Percentiles rank a stretch among this genome's conserved stretches.
These are phyloP conservation scores for Paramormyrops kingsleyae DNA, from an alignment of 2,113 vertebrate genomes.

Conservation along the genomic window DNA sequence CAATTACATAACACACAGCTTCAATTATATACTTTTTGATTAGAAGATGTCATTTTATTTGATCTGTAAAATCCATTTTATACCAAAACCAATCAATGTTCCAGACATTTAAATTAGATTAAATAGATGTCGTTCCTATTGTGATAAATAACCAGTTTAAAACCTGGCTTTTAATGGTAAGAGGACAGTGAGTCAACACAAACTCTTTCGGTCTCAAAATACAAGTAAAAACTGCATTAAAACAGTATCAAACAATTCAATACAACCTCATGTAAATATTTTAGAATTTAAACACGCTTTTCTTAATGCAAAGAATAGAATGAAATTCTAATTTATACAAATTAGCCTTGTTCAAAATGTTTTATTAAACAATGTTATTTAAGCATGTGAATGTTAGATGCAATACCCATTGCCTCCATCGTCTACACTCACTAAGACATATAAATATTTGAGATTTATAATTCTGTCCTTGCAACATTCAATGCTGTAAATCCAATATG, in stretches of 20 bases:
- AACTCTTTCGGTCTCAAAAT: slow-evolving; percentile 27
- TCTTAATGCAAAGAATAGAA: slow-evolving; percentile 56
- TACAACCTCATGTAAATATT: slow-evolving; percentile 19
- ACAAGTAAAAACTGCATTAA: slow-evolving; percentile 51
- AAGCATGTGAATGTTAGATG: slow-evolving; percentile 65
- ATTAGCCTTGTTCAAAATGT: slow-evolving; percentile 34
- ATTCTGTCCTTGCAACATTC: slow-evolving; percentile 94
- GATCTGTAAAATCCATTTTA: slow-evolving; percentile 43
- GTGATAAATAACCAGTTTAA: slow-evolving; percentile 32
- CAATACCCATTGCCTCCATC: slow-evolving; percentile 74
- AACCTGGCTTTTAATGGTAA: slow-evolving; percentile 8
- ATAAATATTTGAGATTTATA: slow-evolving; percentile 99
- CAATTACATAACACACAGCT: slow-evolving; percentile 6
- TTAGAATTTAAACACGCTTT: not conserved
- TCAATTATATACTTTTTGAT: slow-evolving; percentile 1
- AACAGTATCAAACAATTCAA: slow-evolving; percentile 59
- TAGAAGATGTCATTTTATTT: slow-evolving; percentile 27
- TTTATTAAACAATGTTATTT: slow-evolving; percentile 64
- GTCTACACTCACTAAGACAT: slow-evolving; percentile 89
- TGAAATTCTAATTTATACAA: slow-evolving; percentile 56
- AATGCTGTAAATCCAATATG: slow-evolving; percentile 99
- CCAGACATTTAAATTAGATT: slow-evolving; percentile 58
- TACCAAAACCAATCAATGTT: slow-evolving; percentile 57
- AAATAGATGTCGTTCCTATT: slow-evolving; percentile 8
- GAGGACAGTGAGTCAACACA: not conserved